A percentile compares a stretch with the other conserved stretches of the same genome.
Evolutionary conservation across 2,113 vertebrate genomes (phyloP).

Genomic region (Etheostoma spectabile): DNA sequence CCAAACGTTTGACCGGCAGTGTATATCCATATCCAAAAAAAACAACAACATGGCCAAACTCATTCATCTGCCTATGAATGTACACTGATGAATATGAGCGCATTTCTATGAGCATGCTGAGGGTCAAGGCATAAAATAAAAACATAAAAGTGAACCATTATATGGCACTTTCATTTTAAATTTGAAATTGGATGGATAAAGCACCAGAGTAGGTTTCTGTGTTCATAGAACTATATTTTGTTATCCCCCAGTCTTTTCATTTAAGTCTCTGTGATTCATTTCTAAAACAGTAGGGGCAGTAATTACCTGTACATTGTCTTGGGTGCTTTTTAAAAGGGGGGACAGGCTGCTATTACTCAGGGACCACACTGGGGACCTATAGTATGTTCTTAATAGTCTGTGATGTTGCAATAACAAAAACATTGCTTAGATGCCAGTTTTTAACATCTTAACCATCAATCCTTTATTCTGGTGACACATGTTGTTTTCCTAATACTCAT

Average conservation of each 20-base stretch:
- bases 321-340: no score
- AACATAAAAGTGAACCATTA: neutral
- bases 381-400: no score
- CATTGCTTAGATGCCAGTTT: no score
- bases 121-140: neutral
- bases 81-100: no score
- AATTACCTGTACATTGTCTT: neutral
- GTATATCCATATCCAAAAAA: neutral
- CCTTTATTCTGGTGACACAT: neutral
- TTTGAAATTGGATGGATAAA: neutral
- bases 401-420: no score
- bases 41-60: neutral
- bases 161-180: neutral
- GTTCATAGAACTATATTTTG: no score
- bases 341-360: neutral
- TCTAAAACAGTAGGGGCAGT: conserved; percentile 18
- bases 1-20: no score
- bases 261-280: neutral
- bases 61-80: neutral
- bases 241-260: neutral
- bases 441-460: neutral
- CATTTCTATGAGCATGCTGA: neutral
- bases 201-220: neutral
- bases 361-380: neutral
- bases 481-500: neutral